Percentiles rank a stretch among this genome's conserved stretches.
phyloP scores from a whole-genome alignment of 2,797 vertebrate species.

The Acanthurus tractus region DNA sequence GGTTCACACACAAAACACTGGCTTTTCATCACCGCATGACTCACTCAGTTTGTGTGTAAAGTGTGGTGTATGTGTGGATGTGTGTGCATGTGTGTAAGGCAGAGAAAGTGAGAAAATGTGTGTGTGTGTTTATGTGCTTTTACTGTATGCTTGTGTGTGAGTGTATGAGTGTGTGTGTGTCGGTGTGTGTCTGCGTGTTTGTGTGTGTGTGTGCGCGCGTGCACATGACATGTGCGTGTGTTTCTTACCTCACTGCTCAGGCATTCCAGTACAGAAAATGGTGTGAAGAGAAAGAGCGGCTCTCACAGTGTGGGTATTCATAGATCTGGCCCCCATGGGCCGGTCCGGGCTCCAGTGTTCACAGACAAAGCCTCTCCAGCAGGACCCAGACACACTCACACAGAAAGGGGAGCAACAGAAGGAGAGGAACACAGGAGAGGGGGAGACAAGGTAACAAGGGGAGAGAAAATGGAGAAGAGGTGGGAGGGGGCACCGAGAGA shows the following conservation, averaged over 20 bases:
- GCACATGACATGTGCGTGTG: slow-evolving; percentile 47
- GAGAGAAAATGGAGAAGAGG: slow-evolving; percentile 69
- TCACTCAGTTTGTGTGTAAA: slow-evolving; percentile 80
- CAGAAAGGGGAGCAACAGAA: slow-evolving; percentile 80
- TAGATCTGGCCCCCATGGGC: slow-evolving; percentile 81
- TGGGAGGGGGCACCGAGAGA: slow-evolving; percentile 56
- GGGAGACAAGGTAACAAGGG: slow-evolving; percentile 78
- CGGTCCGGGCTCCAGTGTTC: slow-evolving; percentile 83
- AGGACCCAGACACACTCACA: slow-evolving; percentile 83
- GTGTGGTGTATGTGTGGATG: slow-evolving; percentile 64
- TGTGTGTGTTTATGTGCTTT: slow-evolving; percentile 56
- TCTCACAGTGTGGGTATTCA: slow-evolving; percentile 90
- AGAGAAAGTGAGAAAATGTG: slow-evolving; percentile 63
- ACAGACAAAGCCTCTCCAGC: slow-evolving; percentile 83
- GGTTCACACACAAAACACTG: slow-evolving; percentile 88
- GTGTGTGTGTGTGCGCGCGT: slow-evolving; percentile 52
- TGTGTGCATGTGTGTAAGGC: slow-evolving; percentile 27
- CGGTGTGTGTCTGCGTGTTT: not conserved
- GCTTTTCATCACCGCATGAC: slow-evolving; percentile 88
- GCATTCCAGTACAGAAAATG: slow-evolving; percentile 87
- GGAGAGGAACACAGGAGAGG: slow-evolving; percentile 71
- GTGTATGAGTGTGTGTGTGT: slow-evolving; percentile 52
- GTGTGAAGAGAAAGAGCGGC: slow-evolving; percentile 85
- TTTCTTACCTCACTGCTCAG: slow-evolving; percentile 88
- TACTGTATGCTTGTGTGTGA: slow-evolving; percentile 47